A percentile compares a stretch with the other conserved stretches of the same genome.
Evolutionary conservation across 2,113 vertebrate genomes (phyloP).

Genomic region (Calyptommatus sinebrachiatus): DNA sequence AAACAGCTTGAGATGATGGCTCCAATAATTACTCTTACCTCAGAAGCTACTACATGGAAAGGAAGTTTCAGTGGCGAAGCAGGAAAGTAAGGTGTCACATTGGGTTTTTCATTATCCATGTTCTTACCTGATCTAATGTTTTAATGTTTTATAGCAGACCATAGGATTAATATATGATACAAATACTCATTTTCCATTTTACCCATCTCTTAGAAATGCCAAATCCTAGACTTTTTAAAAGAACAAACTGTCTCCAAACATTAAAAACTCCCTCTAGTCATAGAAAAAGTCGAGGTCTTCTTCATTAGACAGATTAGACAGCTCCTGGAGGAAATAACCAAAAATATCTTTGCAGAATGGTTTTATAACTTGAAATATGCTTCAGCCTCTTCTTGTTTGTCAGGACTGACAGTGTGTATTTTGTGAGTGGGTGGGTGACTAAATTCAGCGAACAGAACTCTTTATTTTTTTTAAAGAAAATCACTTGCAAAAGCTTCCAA

Average conservation of each 20-base stretch:
- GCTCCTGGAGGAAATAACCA: not conserved
- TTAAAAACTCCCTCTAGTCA: not conserved
- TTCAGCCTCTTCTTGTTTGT: not conserved
- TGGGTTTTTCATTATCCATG: not conserved
- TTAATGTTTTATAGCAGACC: not conserved
- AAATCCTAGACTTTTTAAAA: not conserved
- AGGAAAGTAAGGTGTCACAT: not conserved
- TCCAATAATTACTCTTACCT: not conserved
- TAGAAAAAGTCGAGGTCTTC: not conserved
- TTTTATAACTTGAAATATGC: constrained; percentile 17
- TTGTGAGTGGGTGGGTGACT: constrained; percentile 6
- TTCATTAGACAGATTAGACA: constrained; percentile 1
- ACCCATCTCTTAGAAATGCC: not conserved
- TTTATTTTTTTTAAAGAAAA: not conserved
- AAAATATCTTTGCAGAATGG: constrained; percentile 4
- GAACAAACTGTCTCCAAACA: not conserved
- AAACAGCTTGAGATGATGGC: not conserved
- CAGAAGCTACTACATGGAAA: not conserved
- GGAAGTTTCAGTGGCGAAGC: not conserved
- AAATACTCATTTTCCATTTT: not conserved
- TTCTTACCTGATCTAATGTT: not conserved
- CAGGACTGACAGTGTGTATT: constrained; percentile 5
- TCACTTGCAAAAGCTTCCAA: not conserved
- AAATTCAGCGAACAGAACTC: constrained; percentile 19
- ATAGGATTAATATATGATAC: not conserved